Conservation (phyloP, 2,797 vertebrate species). For the Psittacula derbiana region DNA sequence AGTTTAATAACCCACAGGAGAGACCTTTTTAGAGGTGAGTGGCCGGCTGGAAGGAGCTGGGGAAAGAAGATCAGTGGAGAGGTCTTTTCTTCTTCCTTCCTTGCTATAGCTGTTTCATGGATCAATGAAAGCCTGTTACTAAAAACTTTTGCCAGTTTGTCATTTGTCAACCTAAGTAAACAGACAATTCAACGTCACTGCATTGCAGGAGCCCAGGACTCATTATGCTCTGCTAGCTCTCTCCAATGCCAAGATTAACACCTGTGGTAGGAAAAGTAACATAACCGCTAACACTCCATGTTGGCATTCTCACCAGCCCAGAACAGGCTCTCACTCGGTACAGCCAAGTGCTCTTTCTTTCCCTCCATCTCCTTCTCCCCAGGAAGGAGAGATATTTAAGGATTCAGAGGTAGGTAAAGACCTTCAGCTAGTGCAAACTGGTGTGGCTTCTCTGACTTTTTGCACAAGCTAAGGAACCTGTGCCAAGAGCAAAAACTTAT, state of each 20-base stretch:
- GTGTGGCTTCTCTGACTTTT: background rate
- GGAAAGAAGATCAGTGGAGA: background rate
- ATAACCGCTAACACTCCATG: background rate
- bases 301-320: conserved; percentile 24
- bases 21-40: background rate
- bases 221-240: background rate
- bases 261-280: conserved; percentile 6
- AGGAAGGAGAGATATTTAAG: conserved; percentile 26
- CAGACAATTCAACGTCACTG: conserved; percentile 21
- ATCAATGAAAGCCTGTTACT: conserved; percentile 31
- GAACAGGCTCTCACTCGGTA: background rate
- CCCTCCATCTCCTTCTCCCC: background rate
- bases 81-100: background rate
- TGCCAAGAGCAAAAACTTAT: background rate
- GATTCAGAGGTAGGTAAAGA: background rate
- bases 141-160: conserved; percentile 21
- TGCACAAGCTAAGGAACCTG: background rate
- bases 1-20: background rate
- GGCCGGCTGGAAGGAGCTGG: background rate
- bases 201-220: background rate
- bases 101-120: background rate
- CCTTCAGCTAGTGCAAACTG: background rate
- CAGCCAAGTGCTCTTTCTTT: background rate
- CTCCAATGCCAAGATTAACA: conserved; percentile 41
- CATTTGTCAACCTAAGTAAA: conserved; percentile 39